Base-by-base conservation (phyloP, 30 jellyfish, hydroid and myxozoan genomes). In the Turritopsis rubra region DNA sequence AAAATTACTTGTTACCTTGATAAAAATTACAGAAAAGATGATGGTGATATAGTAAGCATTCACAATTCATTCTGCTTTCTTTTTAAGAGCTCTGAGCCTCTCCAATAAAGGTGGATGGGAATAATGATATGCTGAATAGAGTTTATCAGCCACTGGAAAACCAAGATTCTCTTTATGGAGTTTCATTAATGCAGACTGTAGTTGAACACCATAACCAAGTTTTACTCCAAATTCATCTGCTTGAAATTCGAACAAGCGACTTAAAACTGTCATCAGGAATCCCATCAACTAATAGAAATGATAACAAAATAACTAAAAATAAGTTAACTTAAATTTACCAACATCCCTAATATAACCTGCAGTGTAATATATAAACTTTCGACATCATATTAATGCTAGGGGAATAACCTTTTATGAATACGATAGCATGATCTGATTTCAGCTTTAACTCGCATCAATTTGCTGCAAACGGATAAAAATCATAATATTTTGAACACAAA, bases 61-160 rank as follows among this genome's bases (percentile, higher is more conserved):
- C n/a, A n/a, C n/a, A n/a, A n/a, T 41, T 68, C 72, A 77, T 66
- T 77, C 85, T n/a, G 52, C 25, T 29, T 77, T 77, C 71, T 26
- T 66, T 77, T 29, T 27, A 22, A 92, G 79, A 16, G 96, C 98
- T 52, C 93, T 66, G 31, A 93, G 91, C 54, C 99, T 72, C 52
- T 93, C 96, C 29, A 93, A 90, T 84, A 93, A 30, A 1, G 99
- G 99, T 8, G 99, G 99, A 76, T 93, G 99, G 17, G 99, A 93
- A 80, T 93, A 90, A 60, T 93, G 96, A 53, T 88, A 88, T n/a
- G 96, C 83, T 22, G 99, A 93, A 41, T 88, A 93, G 78, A 89
- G 83, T 41, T 65, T 84, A 85, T 93, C 99, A 53, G 83, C 80
- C 21, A 80, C 96, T 25, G 99, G 99, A 87, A 93, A 93, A 78